Evolutionary conservation across 2,113 vertebrate genomes (phyloP), one percentile per base, ranked within the genome.

Genomic region (Microtus pennsylvanicus): DNA sequence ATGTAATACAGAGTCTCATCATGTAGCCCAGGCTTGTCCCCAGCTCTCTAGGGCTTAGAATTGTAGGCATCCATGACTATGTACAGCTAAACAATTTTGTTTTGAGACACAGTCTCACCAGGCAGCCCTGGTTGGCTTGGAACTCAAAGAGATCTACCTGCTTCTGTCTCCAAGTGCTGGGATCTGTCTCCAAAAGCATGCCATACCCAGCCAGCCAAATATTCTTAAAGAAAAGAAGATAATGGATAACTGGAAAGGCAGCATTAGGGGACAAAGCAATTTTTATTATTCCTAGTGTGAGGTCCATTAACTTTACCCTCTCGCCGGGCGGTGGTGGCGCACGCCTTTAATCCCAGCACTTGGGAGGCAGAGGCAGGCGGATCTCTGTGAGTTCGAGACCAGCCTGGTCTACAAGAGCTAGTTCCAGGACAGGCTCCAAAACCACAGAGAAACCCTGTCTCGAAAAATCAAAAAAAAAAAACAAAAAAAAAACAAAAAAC

Each of bases 181-280:
- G 88, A 63, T 50, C 24, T 14, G 7, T 24, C 81, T 30, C 81
- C 24, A 65, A 13, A 30, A 12, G n/a, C 11, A 0, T 77, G 28
- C 2, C 30, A 26, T 5, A 22, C 30, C 42, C 55, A 26, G 74
- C 21, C 19, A 9, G 21, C 11, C 61, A 78, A 63, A 69, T 50
- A 47, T 82, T 47, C 76, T 87, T 85, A 81, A 86, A 63, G 35
- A 82, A 89, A 28, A 26, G 89, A 95, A 88, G 52, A 90, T 13
- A 85, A 38, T 3, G 24, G 33, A 13, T 35, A 89, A 61, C 13
- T 14, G 58, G n/a, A 87, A 77, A 61, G 42, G 52, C 76, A 85
- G 76, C 83, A 55, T 78, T 80, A 45, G 24, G 74, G 38, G 35
- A 83, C 55, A 95, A 74, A 47, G n/a, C 75, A 91, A 86, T 78